phyloP scores from a whole-genome alignment of 2,797 vertebrate genomes.

The Myripristis jacobus region DNA sequence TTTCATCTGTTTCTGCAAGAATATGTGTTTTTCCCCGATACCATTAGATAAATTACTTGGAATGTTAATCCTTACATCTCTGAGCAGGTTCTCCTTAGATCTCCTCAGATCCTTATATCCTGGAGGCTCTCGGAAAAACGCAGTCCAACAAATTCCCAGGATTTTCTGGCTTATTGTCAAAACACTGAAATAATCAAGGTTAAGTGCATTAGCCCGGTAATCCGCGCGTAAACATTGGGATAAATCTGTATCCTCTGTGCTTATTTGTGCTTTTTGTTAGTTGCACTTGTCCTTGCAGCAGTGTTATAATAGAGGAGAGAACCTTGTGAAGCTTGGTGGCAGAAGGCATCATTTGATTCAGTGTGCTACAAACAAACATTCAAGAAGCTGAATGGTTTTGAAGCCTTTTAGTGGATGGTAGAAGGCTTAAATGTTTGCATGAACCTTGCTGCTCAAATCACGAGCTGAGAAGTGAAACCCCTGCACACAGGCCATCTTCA shows the following conservation, averaged over 20 bases:
- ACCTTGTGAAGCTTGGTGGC: not conserved
- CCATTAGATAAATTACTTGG: conserved; percentile 3
- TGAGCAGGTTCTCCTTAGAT: conserved; percentile 21
- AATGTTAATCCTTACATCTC: conserved; percentile 29
- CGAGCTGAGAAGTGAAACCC: no score
- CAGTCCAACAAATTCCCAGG: not conserved
- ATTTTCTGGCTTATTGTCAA: not conserved
- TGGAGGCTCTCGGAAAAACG: conserved; percentile 5
- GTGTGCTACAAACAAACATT: not conserved
- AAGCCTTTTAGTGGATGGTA: not conserved
- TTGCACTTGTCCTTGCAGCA: no score
- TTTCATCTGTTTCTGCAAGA: not conserved
- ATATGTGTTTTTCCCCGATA: not conserved
- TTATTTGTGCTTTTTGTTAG: not conserved
- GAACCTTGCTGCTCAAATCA: no score
- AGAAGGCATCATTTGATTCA: not conserved
- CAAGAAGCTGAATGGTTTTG: not conserved
- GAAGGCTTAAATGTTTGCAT: not conserved
- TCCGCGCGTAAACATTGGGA: not conserved
- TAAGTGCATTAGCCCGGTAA: not conserved
- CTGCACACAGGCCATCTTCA: no score
- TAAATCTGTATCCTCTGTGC: not conserved
- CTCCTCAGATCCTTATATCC: not conserved
- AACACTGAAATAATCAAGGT: not conserved
- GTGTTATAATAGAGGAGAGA: no score